Evolutionary conservation across 2,888 invertebrate genomes (phyloP).

Genomic region (Drosophila cognata): DNA sequence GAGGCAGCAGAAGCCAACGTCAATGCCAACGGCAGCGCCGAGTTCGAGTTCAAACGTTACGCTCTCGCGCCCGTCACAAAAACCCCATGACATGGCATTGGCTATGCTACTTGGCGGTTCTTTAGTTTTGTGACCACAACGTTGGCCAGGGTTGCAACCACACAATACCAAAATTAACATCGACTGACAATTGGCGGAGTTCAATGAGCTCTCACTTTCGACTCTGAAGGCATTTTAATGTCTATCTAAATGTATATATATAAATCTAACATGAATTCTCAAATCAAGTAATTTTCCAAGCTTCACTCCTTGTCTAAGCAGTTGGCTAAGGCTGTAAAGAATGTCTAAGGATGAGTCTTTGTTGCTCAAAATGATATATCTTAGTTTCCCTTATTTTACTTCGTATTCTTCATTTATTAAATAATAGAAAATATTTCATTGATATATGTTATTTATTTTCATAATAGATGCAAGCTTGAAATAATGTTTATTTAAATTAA

Average conservation of each 20-base stretch:
- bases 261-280: background rate
- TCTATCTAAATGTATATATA: background rate
- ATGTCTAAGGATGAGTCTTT: background rate
- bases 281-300: background rate
- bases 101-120: conserved; percentile 66
- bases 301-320: too few relatives aligned
- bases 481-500: too few relatives aligned
- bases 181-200: conserved; percentile 21
- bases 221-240: conserved; percentile 11
- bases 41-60: conserved; percentile 66
- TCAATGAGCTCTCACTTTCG: conserved; percentile 37
- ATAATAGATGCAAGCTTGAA: background rate
- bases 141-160: conserved; percentile 25
- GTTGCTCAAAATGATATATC: background rate
- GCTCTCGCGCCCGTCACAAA: conserved; percentile 67
- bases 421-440: background rate
- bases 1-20: background rate
- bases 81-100: conserved; percentile 58
- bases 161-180: conserved; percentile 28
- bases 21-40: background rate
- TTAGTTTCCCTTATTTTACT: background rate
- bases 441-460: background rate
- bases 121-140: conserved; percentile 49
- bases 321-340: background rate
- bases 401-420: background rate